Evolutionary conservation across 2,888 invertebrate genomes (phyloP).

Genomic region (Melangyna quadrimaculata): DNA sequence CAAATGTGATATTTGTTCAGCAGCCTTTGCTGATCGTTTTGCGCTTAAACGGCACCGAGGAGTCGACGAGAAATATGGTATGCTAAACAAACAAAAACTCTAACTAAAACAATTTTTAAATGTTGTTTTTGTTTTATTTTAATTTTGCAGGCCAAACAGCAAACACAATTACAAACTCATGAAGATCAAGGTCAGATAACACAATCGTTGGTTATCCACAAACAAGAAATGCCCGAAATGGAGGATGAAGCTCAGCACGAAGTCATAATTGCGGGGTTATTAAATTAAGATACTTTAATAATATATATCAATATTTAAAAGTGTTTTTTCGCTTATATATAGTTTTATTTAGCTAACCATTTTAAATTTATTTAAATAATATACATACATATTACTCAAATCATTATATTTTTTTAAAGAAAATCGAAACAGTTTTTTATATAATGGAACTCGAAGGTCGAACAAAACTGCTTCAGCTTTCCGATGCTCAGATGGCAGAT

Average conservation of each 20-base stretch:
- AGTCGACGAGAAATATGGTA: constrained; percentile 93
- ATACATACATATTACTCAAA: too few species aligned
- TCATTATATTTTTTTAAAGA: too few species aligned
- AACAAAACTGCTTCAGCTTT: too few species aligned
- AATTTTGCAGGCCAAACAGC: constrained; percentile 78
- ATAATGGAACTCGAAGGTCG: too few species aligned
- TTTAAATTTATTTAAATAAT: too few species aligned
- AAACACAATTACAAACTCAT: constrained; percentile 73
- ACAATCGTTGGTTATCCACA: constrained; percentile 78
- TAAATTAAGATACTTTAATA: constrained; percentile 74
- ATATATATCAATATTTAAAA: constrained; percentile 54
- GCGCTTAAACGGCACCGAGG: constrained; percentile 92
- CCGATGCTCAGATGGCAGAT: too few species aligned
- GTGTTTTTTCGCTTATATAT: constrained; percentile 55
- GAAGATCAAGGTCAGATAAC: constrained; percentile 54
- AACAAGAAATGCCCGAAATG: constrained; percentile 80
- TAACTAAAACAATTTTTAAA: not conserved
- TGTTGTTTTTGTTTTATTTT: not conserved
- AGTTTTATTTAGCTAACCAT: too few species aligned
- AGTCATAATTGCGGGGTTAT: constrained; percentile 80
- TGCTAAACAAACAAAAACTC: constrained; percentile 46
- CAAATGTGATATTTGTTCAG: constrained; percentile 91
- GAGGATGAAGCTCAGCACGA: constrained; percentile 81
- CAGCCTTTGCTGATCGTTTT: constrained; percentile 93
- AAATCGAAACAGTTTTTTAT: too few species aligned